Conservation (phyloP, 1,140 invertebrate genomes). For the Apis florea region DNA sequence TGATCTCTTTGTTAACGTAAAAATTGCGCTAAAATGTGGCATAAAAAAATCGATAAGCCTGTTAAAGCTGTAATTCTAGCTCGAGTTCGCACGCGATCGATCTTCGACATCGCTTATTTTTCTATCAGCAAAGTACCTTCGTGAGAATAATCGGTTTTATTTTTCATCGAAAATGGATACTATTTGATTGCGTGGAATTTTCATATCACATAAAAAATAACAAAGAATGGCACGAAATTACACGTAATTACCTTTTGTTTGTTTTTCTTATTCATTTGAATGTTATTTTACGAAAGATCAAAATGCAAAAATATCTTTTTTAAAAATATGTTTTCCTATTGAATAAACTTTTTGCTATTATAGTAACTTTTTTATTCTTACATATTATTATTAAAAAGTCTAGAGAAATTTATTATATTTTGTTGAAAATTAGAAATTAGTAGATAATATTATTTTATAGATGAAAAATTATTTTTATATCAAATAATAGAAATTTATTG, state of each 20-base stretch:
- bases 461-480: no score
- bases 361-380: no score
- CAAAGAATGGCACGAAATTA: not conserved
- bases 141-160: not conserved
- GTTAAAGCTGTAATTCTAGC: not conserved
- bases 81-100: slow-evolving; percentile 4
- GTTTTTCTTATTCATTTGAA: not conserved
- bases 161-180: not conserved
- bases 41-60: slow-evolving; percentile 4
- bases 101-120: not conserved
- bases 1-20: not conserved
- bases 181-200: not conserved
- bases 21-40: not conserved
- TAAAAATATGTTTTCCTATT: no score
- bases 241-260: no score
- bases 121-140: not conserved
- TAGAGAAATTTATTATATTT: no score
- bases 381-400: no score
- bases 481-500: no score
- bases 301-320: no score
- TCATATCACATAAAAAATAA: not conserved
- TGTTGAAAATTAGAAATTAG: no score
- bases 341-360: no score
- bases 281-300: no score
- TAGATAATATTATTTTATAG: no score